A percentile compares a stretch with the other conserved stretches of the same genome.
phyloP scores from a whole-genome alignment of 2,797 vertebrate genomes.

The Nasua narica region DNA sequence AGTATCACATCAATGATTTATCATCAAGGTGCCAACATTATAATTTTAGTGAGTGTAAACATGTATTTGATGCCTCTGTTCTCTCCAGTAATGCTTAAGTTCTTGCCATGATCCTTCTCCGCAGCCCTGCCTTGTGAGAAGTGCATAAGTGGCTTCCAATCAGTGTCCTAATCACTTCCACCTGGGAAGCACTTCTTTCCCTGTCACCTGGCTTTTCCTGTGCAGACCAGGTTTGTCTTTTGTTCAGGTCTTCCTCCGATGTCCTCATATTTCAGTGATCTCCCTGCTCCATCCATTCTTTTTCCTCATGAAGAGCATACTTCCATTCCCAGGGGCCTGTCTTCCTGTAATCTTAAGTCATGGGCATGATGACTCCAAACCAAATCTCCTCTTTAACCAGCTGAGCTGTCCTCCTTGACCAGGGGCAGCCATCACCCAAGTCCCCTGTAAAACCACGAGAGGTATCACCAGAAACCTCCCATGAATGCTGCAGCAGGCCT shows the following conservation, averaged over 20 bases:
- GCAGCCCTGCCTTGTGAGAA: not conserved
- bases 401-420: not conserved
- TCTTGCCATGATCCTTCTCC: not conserved
- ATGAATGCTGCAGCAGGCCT: too few relatives aligned
- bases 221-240: not conserved
- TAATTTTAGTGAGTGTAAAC: not conserved
- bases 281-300: not conserved
- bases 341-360: not conserved
- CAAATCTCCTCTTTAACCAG: not conserved
- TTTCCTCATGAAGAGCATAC: not conserved
- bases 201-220: not conserved
- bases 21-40: not conserved
- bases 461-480: not conserved
- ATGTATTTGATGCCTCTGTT: not conserved
- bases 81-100: too few relatives aligned
- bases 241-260: not conserved
- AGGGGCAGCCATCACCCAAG: not conserved
- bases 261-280: not conserved
- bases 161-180: fast-evolving
- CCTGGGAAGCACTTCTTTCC: not conserved
- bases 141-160: fast-evolving
- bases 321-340: not conserved
- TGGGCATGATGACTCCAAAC: not conserved
- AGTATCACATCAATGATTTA: too few relatives aligned
- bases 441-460: too few relatives aligned